phyloP scores from a whole-genome alignment of 2,888 invertebrate species.

The Phaonia tiefii region DNA sequence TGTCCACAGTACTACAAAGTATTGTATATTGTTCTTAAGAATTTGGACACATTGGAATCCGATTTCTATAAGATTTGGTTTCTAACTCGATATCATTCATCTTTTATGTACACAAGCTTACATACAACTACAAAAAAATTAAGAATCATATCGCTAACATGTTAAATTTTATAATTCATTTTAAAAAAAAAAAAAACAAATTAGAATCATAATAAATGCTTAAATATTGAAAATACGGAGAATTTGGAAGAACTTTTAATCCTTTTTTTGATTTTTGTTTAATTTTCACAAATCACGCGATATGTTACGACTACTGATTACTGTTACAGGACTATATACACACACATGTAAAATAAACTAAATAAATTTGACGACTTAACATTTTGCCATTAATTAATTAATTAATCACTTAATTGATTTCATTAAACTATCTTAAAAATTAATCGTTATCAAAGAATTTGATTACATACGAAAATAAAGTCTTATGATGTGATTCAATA shows the following conservation, averaged over 20 bases:
- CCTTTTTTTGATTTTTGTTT: not conserved
- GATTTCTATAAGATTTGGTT: conserved; percentile 33
- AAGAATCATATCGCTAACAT: conserved; percentile 34
- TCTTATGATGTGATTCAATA: conserved; percentile 12
- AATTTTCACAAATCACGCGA: conserved; percentile 8
- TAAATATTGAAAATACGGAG: conserved; percentile 32
- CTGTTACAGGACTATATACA: conserved; percentile 17
- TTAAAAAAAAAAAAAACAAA: no score
- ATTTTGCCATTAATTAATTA: conserved; percentile 1
- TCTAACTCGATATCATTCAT: conserved; percentile 17
- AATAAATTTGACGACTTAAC: not conserved
- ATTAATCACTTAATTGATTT: not conserved
- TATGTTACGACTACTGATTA: conserved; percentile 34
- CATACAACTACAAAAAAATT: not conserved
- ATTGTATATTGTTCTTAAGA: conserved; percentile 28
- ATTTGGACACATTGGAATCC: conserved; percentile 30
- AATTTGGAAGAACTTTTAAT: conserved; percentile 29
- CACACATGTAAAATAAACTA: conserved; percentile 26
- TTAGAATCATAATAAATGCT: conserved; percentile 63
- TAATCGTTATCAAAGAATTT: not conserved
- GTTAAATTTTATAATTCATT: not conserved
- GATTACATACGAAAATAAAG: conserved; percentile 8
- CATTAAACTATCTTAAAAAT: no score
- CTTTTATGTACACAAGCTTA: conserved; percentile 21
- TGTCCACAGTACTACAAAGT: not conserved